Base-by-base conservation (phyloP, 2,113 vertebrate genomes). In the Campylorhamphus procurvoides region DNA sequence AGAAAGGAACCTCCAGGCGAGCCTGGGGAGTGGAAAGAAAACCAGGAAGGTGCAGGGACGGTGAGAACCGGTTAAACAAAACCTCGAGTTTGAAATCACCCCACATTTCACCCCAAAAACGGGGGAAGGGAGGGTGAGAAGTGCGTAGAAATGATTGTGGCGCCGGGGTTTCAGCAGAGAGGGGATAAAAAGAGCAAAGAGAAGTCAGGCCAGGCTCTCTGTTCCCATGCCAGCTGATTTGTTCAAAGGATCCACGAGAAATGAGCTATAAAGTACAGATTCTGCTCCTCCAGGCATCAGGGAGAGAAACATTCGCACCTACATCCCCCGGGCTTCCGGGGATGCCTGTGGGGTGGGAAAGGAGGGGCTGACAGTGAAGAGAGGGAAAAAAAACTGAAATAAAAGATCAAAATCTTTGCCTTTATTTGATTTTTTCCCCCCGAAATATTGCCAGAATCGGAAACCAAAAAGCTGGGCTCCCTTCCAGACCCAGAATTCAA, bases 161-260 rank as follows among this genome's bases (percentile, higher is more conserved):
- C 31, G 20, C 79, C 12, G 2, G 56, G 62, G 44, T 33, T 73
- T 49, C 77, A 44, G 75, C 4, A 1, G 73, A 75, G 14, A 1
- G 0, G 39, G 90, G 67, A 90, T 71, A 47, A 58, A 86, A 64
- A 17, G 50, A 78, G 80, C 18, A 7, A 22, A 56, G 87, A 79
- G 81, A 5, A 91, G 91, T 35, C 81, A 37, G 88, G 33, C 39
- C 63, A 29, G 1, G 17, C 64, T 96, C 88, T 95, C 91, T 93
- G 91, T 93, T 96, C 91, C 93, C 88, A 33, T 89, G 88, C 95
- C 93, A 95, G 93, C 73, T 50, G 91, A 96, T 95, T n/a, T 47
- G 58, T 95, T 95, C 93, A 87, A 93, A 95, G 93, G 73, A 92
- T 64, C 77, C 93, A 50, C 60, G 6, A 87, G 69, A 89, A 96